phyloP scores from a whole-genome alignment of 1,140 invertebrate species.

The Brachionus manjavacas region DNA sequence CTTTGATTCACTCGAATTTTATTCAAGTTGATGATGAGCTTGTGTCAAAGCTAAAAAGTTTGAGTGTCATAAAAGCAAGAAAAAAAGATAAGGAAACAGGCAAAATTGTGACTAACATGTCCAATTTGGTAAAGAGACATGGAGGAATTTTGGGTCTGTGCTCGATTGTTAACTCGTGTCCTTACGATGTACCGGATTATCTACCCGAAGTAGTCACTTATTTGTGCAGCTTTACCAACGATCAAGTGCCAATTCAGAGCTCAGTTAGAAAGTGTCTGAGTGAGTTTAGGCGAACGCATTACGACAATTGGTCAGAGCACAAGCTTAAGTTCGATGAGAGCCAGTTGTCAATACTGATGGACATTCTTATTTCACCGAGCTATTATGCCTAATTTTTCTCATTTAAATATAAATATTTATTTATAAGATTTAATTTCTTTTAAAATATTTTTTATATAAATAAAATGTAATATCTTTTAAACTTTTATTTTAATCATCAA shows the following conservation, averaged over 20 bases:
- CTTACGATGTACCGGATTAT: constrained; percentile 79
- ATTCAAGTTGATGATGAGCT: constrained; percentile 60
- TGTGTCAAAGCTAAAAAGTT: constrained; percentile 54
- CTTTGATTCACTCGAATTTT: constrained; percentile 78
- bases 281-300: constrained; percentile 84
- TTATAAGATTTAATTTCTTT: neutral
- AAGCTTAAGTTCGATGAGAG: constrained; percentile 83
- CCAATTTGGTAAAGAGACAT: constrained; percentile 62
- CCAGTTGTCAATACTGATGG: constrained; percentile 75
- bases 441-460: neutral
- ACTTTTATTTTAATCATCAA: neutral
- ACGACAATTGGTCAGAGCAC: constrained; percentile 82
- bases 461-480: neutral
- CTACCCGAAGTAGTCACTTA: constrained; percentile 75
- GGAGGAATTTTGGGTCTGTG: constrained; percentile 80
- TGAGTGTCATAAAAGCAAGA: constrained; percentile 51
- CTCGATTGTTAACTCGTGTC: constrained; percentile 78
- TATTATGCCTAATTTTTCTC: constrained; percentile 66
- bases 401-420: constrained; percentile 9
- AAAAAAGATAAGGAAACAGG: constrained; percentile 45
- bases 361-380: constrained; percentile 80
- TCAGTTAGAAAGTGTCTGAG: constrained; percentile 80
- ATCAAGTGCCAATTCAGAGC: constrained; percentile 78
- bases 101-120: constrained; percentile 28
- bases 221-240: constrained; percentile 72